These are phyloP conservation scores for Tyria jacobaeae DNA, from an alignment of 2,888 invertebrate genomes.

Conservation along the genomic window DNA sequence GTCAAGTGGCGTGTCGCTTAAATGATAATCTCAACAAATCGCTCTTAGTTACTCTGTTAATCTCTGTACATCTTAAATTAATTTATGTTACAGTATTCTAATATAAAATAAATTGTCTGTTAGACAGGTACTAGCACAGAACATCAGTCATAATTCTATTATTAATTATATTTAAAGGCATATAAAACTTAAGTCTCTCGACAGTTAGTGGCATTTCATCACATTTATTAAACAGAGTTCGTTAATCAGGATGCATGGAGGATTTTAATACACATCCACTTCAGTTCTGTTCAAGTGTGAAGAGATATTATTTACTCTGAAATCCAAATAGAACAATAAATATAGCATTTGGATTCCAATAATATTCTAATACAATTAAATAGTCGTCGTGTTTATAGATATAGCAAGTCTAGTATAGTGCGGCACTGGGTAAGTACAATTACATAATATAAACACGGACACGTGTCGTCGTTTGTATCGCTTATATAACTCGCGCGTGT, in stretches of 20 bases:
- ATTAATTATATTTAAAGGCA: background rate
- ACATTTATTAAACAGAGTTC: background rate
- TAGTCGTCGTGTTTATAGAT: slow-evolving; percentile 37
- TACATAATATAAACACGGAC: slow-evolving; percentile 74
- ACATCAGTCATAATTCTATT: background rate
- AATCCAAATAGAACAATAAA: background rate
- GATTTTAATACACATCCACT: background rate
- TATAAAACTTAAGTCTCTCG: background rate
- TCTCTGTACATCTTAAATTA: too few relatives aligned
- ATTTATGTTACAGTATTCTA: too few relatives aligned
- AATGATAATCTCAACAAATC: too few relatives aligned
- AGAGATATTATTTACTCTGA: background rate
- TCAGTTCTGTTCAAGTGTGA: background rate
- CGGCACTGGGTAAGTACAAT: slow-evolving; percentile 53
- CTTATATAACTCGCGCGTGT: slow-evolving; percentile 62
- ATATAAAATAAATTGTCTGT: too few relatives aligned
- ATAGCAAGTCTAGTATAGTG: slow-evolving; percentile 41
- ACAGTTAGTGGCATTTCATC: background rate
- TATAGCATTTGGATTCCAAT: background rate
- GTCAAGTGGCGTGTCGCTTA: too few relatives aligned
- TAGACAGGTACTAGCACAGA: too few relatives aligned
- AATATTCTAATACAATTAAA: slow-evolving; percentile 13
- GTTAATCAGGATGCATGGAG: background rate
- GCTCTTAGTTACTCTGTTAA: background rate
- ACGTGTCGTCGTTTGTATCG: slow-evolving; percentile 63